Evolutionary conservation across 2,113 vertebrate genomes (phyloP).

Genomic region (Leptocoma aspasia): DNA sequence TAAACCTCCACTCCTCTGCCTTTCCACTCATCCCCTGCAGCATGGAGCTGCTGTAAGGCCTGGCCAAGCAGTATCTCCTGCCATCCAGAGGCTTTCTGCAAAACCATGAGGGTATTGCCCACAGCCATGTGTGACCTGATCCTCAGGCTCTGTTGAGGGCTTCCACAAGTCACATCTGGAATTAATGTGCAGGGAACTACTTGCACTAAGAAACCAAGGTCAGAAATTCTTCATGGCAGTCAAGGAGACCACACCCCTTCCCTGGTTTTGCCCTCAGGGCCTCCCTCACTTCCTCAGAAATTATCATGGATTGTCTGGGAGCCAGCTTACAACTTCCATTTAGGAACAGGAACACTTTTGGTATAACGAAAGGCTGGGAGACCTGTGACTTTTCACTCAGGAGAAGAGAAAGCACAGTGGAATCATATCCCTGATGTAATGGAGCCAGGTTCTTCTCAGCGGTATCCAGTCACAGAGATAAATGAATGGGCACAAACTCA

Average conservation of each 20-base stretch:
- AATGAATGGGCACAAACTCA: background rate
- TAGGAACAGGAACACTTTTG: background rate
- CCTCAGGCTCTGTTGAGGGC: background rate
- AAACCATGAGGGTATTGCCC: background rate
- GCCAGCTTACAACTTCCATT: background rate
- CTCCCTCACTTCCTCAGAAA: background rate
- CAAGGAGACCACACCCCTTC: background rate
- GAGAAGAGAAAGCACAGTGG: background rate
- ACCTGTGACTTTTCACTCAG: background rate
- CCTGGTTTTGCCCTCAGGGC: background rate
- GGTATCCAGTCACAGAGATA: background rate
- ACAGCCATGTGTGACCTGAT: rapidly evolving
- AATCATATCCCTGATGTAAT: background rate
- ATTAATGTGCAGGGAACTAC: background rate
- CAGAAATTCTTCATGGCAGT: background rate
- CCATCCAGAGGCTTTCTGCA: conserved; percentile 8
- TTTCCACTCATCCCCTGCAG: background rate
- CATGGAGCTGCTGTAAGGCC: background rate
- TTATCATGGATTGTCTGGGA: background rate
- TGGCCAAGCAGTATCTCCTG: background rate
- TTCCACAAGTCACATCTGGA: background rate
- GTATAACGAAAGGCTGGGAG: background rate
- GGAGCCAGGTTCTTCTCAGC: background rate
- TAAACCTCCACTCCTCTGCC: background rate
- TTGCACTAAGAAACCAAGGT: background rate